Evolutionary conservation across 2,113 vertebrate species (phyloP), one percentile per base, ranked within the genome.

Genomic region (Xyliphius kryptos): DNA sequence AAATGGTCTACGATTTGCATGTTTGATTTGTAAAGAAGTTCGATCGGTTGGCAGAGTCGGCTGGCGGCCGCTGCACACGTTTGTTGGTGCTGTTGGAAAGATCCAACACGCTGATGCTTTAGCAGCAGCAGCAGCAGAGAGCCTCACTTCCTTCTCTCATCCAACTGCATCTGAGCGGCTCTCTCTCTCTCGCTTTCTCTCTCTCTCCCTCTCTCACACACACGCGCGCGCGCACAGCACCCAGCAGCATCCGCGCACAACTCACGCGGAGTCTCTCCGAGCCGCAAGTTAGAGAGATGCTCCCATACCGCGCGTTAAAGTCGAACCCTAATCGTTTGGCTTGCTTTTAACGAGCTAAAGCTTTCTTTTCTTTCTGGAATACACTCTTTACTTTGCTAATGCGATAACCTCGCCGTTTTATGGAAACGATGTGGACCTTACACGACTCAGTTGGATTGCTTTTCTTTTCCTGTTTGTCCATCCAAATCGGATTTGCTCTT

Each of bases 381-480:
- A 58, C 46, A 26, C 41, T 46, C 52, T 61, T 62, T 61, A 38
- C 38, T 54, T 47, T 21, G 74, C 80, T 80, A 62, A 49, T 61
- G 66, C 58, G 65, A 74, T 67, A 41, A 44, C 60, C 12, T 58
- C 16, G 73, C 68, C 19, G 62, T 69, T 68, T 51, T 43, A 50
- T 32, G 77, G 81, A 80, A 86, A 86, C 71, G 76, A 88, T 87
- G 87, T 83, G 85, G 83, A 86, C 78, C 80, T 83, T 81, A 81
- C 85, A 82, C 49, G 87, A 87, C 52, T 77, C 78, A 74, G 71
- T 83, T 83, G 87, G 87, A 86, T 84, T 88, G 79, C 75, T 86
- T 77, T 82, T 88, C 76, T 68, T 86, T 41, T 80, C 76, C 61
- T 81, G 81, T 70, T 80, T 87, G 61, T 88, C 83, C 6, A 78